These are phyloP conservation scores for Tenthredo livida DNA, from an alignment of 2,888 invertebrate genomes.

Conservation along the genomic window DNA sequence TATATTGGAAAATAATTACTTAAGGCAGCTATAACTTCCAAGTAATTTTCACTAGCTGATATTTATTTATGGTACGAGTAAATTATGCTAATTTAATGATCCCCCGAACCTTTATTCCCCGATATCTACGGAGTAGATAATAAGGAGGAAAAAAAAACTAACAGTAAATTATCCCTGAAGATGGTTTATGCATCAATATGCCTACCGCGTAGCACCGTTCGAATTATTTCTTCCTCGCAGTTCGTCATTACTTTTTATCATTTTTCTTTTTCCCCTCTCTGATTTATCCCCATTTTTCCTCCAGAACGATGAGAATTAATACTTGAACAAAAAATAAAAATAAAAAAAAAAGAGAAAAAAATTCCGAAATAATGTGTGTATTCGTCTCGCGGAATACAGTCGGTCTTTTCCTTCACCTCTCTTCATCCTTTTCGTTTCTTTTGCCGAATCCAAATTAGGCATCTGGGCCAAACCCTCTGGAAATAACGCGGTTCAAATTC, in stretches of 20 bases:
- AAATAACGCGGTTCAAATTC: background rate
- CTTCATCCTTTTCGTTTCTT: background rate
- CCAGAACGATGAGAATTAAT: background rate
- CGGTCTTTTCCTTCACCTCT: background rate
- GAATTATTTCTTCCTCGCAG: slow-evolving; percentile 3
- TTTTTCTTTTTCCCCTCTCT: background rate
- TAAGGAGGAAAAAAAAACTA: background rate
- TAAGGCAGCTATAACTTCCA: background rate
- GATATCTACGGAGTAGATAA: background rate
- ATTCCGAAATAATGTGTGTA: background rate
- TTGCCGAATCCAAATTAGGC: background rate
- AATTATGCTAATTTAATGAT: slow-evolving; percentile 21
- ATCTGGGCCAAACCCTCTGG: background rate
- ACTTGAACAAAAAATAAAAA: background rate
- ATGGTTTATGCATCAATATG: background rate
- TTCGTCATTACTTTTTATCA: background rate
- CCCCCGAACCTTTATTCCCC: background rate
- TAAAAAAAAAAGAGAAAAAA: too few relatives aligned
- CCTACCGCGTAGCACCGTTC: background rate
- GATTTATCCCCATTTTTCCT: background rate
- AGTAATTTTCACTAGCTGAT: slow-evolving; percentile 2
- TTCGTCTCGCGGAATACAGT: background rate
- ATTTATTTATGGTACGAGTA: slow-evolving; percentile 20
- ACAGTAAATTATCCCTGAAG: background rate
- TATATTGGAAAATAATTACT: slow-evolving; percentile 21